A percentile compares a stretch with the other conserved stretches of the same genome.
Conservation (phyloP, 2,113 vertebrate genomes). For the Phaethon lepturus region DNA sequence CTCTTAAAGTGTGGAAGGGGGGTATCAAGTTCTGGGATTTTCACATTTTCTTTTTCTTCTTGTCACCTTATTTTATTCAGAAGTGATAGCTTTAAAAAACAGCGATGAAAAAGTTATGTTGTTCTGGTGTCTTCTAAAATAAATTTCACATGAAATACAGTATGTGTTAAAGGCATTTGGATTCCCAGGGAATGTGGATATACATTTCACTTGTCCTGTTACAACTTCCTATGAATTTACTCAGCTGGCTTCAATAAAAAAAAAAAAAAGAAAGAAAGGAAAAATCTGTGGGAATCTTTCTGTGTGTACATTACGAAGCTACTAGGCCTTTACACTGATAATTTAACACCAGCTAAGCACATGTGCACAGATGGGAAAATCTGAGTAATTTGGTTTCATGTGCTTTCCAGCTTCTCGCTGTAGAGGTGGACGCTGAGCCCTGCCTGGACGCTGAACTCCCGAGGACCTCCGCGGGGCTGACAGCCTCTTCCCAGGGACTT, state of each 20-base stretch:
- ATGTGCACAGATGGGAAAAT: conserved; percentile 73
- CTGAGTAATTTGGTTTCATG: conserved; percentile 62
- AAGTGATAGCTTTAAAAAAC: conserved; percentile 33
- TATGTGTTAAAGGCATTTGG: conserved; percentile 64
- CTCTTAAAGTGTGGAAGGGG: neutral
- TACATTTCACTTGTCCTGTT: conserved; percentile 74
- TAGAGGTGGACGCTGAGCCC: neutral
- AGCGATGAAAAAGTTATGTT: conserved; percentile 14
- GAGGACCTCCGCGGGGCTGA: neutral
- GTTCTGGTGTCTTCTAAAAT: conserved; percentile 48
- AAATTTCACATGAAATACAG: conserved; percentile 59
- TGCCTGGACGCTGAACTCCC: neutral
- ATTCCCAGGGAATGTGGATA: conserved; percentile 67
- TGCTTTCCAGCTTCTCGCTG: conserved; percentile 50
- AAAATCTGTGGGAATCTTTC: conserved; percentile 78
- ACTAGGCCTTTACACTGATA: conserved; percentile 72
- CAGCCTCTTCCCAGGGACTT: neutral
- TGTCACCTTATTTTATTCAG: conserved; percentile 48
- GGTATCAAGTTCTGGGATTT: conserved; percentile 36
- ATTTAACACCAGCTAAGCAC: conserved; percentile 75
- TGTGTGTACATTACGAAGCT: conserved; percentile 71
- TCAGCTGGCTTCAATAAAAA: conserved; percentile 78
- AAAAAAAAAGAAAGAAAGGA: neutral
- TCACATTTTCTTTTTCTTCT: neutral
- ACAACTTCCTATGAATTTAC: conserved; percentile 73